A percentile compares a stretch with the other conserved stretches of the same genome.
These are phyloP conservation scores for Phrynosoma blainvillii DNA, from an alignment of 2,113 vertebrate species.

Conservation along the genomic window DNA sequence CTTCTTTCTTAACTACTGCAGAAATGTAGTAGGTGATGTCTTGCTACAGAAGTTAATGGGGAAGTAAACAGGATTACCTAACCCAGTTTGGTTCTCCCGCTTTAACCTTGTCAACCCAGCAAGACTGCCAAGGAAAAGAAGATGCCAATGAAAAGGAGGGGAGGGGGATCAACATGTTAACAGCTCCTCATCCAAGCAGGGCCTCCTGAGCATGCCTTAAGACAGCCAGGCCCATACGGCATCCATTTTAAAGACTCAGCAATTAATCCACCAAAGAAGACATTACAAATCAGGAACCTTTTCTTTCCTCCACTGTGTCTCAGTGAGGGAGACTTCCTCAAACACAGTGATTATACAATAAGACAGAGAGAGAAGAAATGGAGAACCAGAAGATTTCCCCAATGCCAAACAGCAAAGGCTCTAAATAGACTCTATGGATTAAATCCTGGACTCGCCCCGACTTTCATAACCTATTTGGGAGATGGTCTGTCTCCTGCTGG, in stretches of 20 bases:
- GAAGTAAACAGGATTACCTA: neutral
- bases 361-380: neutral
- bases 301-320: neutral
- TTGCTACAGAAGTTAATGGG: neutral
- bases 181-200: too few species aligned
- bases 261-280: neutral
- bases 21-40: neutral
- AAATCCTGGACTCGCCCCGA: neutral
- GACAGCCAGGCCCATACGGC: too few species aligned
- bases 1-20: neutral
- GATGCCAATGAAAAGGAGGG: neutral
- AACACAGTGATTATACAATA: neutral
- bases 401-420: neutral
- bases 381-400: neutral
- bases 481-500: neutral
- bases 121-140: neutral
- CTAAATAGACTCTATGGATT: neutral
- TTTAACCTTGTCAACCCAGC: neutral
- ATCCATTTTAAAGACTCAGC: neutral
- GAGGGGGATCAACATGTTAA: too few species aligned
- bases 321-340: neutral
- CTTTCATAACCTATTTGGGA: neutral
- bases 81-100: neutral
- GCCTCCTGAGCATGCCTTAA: too few species aligned
- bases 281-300: neutral